Conservation (phyloP, 2,113 vertebrate species). For the Felis chaus region DNA sequence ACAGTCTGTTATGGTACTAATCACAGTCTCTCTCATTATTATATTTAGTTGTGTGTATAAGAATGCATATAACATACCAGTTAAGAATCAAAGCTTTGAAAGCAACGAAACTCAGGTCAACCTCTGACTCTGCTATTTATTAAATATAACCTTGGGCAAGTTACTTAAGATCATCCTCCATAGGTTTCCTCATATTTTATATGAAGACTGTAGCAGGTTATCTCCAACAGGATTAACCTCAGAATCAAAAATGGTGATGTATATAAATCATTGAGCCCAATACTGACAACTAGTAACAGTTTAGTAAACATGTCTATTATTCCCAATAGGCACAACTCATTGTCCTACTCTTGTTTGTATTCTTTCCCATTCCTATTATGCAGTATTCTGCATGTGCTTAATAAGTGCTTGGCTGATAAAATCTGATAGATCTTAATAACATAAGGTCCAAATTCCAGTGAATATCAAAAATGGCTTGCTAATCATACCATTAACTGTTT, state of each 20-base stretch:
- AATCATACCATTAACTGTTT: background rate
- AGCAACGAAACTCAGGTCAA: slow-evolving; percentile 1
- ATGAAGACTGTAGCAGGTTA: background rate
- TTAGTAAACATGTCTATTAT: background rate
- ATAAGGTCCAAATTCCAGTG: slow-evolving; percentile 7
- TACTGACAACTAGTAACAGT: background rate
- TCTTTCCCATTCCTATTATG: background rate
- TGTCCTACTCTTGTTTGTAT: background rate
- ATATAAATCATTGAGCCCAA: background rate
- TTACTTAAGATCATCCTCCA: background rate
- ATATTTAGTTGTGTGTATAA: background rate
- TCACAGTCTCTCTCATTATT: background rate
- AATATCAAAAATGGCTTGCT: slow-evolving; percentile 11
- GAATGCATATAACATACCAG: background rate
- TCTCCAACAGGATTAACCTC: background rate
- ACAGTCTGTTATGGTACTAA: background rate
- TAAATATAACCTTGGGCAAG: background rate
- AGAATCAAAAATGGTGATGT: slow-evolving; percentile 8
- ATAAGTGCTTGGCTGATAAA: slow-evolving; percentile 27
- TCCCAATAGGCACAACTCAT: background rate
- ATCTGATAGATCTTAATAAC: slow-evolving; percentile 14
- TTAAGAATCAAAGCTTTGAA: slow-evolving; percentile 18
- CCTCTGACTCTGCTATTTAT: background rate
- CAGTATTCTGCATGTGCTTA: background rate
- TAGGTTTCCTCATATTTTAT: background rate